Conservation (phyloP, 2,888 invertebrate species). For the Lycia hirtaria region DNA sequence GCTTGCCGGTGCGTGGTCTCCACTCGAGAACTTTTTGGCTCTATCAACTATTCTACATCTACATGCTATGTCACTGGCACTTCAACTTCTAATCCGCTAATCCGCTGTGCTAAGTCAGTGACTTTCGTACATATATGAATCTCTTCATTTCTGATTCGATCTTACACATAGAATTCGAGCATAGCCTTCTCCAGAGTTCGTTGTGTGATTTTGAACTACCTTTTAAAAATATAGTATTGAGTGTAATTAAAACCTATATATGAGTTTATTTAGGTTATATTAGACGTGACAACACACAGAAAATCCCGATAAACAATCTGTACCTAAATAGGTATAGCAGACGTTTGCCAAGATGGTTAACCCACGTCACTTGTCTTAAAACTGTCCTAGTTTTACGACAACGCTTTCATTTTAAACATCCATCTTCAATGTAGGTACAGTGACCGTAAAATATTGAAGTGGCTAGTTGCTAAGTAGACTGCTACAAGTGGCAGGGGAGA, state of each 20-base stretch:
- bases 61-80: no score
- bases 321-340: neutral
- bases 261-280: neutral
- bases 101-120: no score
- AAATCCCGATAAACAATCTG: constrained; percentile 4
- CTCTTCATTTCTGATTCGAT: no score
- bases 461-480: constrained; percentile 4
- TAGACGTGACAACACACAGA: neutral
- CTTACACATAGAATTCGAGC: no score
- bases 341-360: neutral
- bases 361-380: neutral
- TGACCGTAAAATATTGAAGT: constrained; percentile 11
- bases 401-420: neutral
- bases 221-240: neutral
- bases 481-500: constrained; percentile 13
- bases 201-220: no score
- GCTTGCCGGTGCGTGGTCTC: no score
- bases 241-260: no score
- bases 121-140: no score
- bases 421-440: constrained; percentile 3
- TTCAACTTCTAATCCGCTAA: no score
- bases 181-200: no score
- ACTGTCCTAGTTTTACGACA: neutral
- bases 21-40: no score
- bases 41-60: no score